A percentile compares a stretch with the other conserved stretches of the same genome.
phyloP scores from a whole-genome alignment of 2,113 vertebrate species.

The Pongo abelii region DNA sequence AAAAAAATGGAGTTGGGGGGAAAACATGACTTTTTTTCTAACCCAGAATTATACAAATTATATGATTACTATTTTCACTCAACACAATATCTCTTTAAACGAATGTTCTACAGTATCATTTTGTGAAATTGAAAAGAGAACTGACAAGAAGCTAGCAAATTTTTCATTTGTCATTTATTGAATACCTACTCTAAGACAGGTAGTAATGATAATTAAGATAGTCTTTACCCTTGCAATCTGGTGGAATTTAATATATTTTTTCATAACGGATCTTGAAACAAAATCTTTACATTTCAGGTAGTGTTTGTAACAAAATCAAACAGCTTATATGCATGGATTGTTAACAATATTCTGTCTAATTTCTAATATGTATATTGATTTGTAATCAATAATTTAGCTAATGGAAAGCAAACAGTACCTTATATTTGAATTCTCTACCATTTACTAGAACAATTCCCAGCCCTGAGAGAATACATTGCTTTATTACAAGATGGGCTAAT shows the following conservation, averaged over 20 bases:
- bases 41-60: not conserved
- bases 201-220: not conserved
- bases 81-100: not conserved
- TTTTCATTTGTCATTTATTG: not conserved
- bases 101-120: not conserved
- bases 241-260: not conserved
- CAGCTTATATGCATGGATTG: not conserved
- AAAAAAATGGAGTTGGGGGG: not conserved
- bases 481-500: not conserved
- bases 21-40: not conserved
- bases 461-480: not conserved
- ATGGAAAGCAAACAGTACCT: not conserved
- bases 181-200: not conserved
- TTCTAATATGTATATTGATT: not conserved
- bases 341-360: not conserved
- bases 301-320: not conserved
- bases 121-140: not conserved
- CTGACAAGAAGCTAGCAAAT: not conserved
- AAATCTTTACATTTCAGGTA: not conserved
- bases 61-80: not conserved
- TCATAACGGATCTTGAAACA: not conserved
- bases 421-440: not conserved
- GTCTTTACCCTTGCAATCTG: not conserved
- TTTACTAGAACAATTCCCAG: not conserved
- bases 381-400: not conserved